Percentiles rank a stretch among this genome's conserved stretches.
Conservation (phyloP, 1,140 invertebrate species). For the Hylyphantes graminicola region DNA sequence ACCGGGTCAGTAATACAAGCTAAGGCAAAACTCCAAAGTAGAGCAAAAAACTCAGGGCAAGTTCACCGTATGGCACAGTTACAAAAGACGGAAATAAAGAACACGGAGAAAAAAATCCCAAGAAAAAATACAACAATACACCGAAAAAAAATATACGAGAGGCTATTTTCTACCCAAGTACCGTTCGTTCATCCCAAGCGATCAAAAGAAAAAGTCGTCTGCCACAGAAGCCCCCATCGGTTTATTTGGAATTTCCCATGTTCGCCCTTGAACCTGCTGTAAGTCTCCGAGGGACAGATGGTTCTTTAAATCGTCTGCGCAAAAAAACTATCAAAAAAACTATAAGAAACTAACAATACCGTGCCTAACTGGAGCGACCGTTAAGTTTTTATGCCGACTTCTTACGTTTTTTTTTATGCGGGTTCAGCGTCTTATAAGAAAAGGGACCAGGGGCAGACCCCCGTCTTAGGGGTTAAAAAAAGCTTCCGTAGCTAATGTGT, state of each 20-base stretch:
- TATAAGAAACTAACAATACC: conserved; percentile 37
- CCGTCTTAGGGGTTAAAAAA: too few relatives aligned
- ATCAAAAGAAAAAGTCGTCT: conserved; percentile 48
- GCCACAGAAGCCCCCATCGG: conserved; percentile 41
- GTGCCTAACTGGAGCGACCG: conserved; percentile 42
- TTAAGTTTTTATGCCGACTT: conserved; percentile 26
- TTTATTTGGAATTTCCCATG: conserved; percentile 32
- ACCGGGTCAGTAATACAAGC: too few relatives aligned
- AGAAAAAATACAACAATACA: not conserved
- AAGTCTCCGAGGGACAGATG: conserved; percentile 46
- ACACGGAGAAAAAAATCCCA: conserved; percentile 6
- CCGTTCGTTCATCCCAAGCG: conserved; percentile 48
- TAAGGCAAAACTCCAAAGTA: conserved; percentile 1
- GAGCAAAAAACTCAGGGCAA: conserved; percentile 18
- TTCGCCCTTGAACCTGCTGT: conserved; percentile 49
- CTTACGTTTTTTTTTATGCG: conserved; percentile 12
- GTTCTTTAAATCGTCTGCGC: conserved; percentile 41
- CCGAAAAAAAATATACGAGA: not conserved
- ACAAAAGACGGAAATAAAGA: not conserved
- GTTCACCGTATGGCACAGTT: conserved; percentile 42
- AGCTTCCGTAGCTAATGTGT: too few relatives aligned
- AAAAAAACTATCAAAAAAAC: too few relatives aligned
- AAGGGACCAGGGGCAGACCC: not conserved
- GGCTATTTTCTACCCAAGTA: not conserved
- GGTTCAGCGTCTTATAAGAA: conserved; percentile 23